A percentile compares a stretch with the other conserved stretches of the same genome.
Conservation (phyloP, 2,797 vertebrate species). For the Mormyrops attenuatus region DNA sequence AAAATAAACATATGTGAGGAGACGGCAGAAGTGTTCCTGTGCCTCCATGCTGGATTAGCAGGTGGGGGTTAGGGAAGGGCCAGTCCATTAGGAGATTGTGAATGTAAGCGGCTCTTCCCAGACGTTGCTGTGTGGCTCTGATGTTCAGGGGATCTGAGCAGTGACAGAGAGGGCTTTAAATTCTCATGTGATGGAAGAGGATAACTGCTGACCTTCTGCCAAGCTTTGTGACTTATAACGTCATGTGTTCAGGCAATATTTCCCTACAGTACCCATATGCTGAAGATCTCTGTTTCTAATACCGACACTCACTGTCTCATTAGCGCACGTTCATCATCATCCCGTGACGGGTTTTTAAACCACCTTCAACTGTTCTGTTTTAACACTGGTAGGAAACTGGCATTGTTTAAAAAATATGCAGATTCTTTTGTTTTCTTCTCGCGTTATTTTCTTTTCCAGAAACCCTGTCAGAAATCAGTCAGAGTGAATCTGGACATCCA, state of each 20-base stretch:
- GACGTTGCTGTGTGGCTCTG: background rate
- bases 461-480: background rate
- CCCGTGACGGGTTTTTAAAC: background rate
- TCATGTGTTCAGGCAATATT: background rate
- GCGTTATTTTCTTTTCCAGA: background rate
- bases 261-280: background rate
- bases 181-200: constrained; percentile 23
- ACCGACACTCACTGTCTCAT: background rate
- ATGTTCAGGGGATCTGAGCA: background rate
- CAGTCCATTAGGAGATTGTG: background rate
- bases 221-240: background rate
- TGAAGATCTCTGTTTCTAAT: background rate
- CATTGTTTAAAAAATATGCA: background rate
- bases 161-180: background rate
- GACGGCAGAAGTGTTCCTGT: background rate
- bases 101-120: background rate
- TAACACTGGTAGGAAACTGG: background rate
- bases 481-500: background rate
- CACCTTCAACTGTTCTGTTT: background rate
- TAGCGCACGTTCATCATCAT: background rate
- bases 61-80: background rate
- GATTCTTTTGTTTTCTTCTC: background rate
- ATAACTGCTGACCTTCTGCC: constrained; percentile 28
- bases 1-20: background rate
- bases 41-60: background rate